Evolutionary conservation across 1,140 invertebrate genomes (phyloP), one percentile per base, ranked within the genome.

Genomic region (Coptotermes formosanus): DNA sequence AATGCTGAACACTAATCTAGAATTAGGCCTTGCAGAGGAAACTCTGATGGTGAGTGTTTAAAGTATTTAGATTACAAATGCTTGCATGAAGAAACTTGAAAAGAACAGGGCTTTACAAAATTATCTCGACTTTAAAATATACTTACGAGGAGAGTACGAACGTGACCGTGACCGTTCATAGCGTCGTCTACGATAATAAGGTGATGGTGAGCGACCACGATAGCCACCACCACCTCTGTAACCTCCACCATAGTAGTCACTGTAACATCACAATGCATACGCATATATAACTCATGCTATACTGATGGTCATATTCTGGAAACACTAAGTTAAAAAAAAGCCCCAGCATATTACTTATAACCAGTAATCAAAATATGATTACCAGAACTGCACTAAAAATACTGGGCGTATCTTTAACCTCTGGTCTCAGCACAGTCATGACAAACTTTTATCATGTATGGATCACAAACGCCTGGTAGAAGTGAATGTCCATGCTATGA

Each of bases 121-220:
- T 25, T 25, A 32, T 83, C 23, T 19, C 11, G 25, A 21, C 9
- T 30, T 4, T 14, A 30, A 32, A 30, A 11, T 45, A 44, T 75
- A 92, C 91, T 91, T 91, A 92, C 92, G 91, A 85, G 92, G 92
- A 75, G 91, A 92, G 88, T 92, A 93, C 82, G 92, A 92, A 30
- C 92, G 89, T 81, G 91, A 92, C 48, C 92, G 89, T 11, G 92
- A 93, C 21, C 91, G 89, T 12, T 91, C 92, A 87, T 92, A 91
- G n/a, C 86, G 82, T 64, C 86, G 82, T 43, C 83, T 83, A 64
- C 91, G 88, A 86, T 91, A 90, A 85, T 92, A 91, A 11, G 92
- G 92, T 1, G 92, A 93, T 12, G 92, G 92, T 30, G 92, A 92
- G 19, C 86, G 52, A 19, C 69, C 84, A 30, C 88, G 84, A 45